A percentile compares a stretch with the other conserved stretches of the same genome.
phyloP scores from a whole-genome alignment of 2,888 invertebrate species.

The Nomada ferruginata region DNA sequence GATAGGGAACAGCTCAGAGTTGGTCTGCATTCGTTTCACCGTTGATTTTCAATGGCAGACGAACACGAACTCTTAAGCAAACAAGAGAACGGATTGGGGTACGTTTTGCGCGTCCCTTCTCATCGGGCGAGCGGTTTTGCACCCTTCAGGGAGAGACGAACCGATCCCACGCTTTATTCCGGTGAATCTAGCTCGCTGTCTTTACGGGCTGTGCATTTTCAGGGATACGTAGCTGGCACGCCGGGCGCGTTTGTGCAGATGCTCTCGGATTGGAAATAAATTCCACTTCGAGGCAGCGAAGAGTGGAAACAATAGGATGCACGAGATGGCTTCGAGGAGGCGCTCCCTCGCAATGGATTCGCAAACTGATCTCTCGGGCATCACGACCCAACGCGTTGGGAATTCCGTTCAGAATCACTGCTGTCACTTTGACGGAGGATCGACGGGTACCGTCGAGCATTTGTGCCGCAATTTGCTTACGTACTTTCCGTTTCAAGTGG shows the following conservation, averaged over 20 bases:
- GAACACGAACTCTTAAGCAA: too few species aligned
- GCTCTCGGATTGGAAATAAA: conserved; percentile 39
- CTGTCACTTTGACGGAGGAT: background rate
- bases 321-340: conserved; percentile 3
- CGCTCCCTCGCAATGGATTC: conserved; percentile 16
- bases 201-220: conserved; percentile 17
- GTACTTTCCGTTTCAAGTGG: background rate
- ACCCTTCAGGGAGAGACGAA: background rate
- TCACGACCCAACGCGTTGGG: conserved; percentile 2
- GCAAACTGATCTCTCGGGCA: conserved; percentile 28
- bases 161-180: conserved; percentile 1
- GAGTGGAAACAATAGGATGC: conserved; percentile 1
- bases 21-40: background rate
- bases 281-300: conserved; percentile 26
- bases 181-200: background rate
- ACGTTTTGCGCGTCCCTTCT: too few species aligned
- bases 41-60: background rate
- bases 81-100: too few species aligned
- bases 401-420: background rate
- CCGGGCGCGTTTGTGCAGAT: conserved; percentile 1
- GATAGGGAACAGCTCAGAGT: background rate
- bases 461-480: background rate
- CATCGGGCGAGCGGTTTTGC: too few species aligned
- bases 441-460: background rate
- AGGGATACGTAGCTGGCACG: conserved; percentile 2